Evolutionary conservation across 2,113 vertebrate genomes (phyloP).

Genomic region (Chaenocephalus aceratus): DNA sequence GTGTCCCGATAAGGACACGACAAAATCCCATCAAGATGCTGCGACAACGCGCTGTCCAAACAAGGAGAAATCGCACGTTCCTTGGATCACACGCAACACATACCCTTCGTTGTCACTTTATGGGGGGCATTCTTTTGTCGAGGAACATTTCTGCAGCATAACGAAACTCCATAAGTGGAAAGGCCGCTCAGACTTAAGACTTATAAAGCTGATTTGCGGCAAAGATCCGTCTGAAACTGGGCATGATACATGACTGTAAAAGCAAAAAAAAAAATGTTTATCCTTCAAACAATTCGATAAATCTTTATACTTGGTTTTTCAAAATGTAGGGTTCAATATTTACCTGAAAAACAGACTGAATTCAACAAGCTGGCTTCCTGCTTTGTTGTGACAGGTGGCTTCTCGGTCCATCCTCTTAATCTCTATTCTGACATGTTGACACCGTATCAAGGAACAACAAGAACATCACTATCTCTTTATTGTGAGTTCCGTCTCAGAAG

Average conservation of each 20-base stretch:
- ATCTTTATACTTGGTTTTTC: constrained; percentile 20
- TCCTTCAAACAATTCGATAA: constrained; percentile 1
- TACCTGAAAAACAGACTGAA: constrained; percentile 27
- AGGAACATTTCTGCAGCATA: constrained; percentile 40
- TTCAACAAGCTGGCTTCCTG: constrained; percentile 1
- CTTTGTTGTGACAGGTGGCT: not conserved
- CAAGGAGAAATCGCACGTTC: constrained; percentile 51
- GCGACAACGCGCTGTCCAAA: constrained; percentile 39
- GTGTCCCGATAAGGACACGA: constrained; percentile 58
- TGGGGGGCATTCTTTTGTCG: constrained; percentile 28
- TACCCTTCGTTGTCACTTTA: constrained; percentile 54
- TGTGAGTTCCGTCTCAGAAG: constrained; percentile 8
- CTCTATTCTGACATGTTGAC: constrained; percentile 29
- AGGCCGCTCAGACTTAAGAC: too few species aligned
- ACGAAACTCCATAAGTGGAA: not conserved
- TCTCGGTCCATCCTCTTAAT: constrained; percentile 14
- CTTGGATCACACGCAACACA: constrained; percentile 3
- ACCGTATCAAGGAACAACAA: constrained; percentile 18
- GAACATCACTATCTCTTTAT: constrained; percentile 14
- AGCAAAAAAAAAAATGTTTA: not conserved
- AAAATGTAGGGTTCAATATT: constrained; percentile 14
- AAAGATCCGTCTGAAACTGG: not conserved
- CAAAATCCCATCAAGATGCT: not conserved
- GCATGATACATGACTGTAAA: constrained; percentile 16
- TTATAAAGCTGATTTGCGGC: too few species aligned